Percentiles rank a stretch among this genome's conserved stretches.
Evolutionary conservation across 2,888 invertebrate genomes (phyloP).

Genomic region (Autographa pulchrina): DNA sequence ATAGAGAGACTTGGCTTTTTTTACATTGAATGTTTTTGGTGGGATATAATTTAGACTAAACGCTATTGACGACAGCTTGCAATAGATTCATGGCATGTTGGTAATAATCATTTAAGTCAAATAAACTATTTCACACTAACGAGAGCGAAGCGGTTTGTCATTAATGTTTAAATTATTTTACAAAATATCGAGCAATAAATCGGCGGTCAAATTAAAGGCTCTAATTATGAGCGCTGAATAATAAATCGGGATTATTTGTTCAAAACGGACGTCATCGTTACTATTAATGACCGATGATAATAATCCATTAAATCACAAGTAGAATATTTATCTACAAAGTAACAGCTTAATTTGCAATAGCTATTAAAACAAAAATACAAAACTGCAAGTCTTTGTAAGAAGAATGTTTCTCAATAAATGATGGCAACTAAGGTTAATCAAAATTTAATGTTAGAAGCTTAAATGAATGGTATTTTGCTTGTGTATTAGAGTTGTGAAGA

Average conservation of each 20-base stretch:
- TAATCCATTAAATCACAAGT: constrained; percentile 39
- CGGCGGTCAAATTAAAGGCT: constrained; percentile 8
- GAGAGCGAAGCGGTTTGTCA: neutral
- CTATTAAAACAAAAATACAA: constrained; percentile 18
- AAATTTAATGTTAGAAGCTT: constrained; percentile 52
- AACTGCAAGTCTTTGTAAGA: neutral
- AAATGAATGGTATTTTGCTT: constrained; percentile 62
- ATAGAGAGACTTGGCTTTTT: too few species aligned
- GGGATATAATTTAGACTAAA: neutral
- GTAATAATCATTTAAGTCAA: too few species aligned
- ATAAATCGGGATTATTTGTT: constrained; percentile 35
- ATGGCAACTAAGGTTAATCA: constrained; percentile 35
- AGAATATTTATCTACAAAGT: constrained; percentile 27
- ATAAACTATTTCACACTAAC: neutral
- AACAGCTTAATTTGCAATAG: constrained; percentile 41
- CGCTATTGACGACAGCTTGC: neutral
- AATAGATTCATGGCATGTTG: neutral
- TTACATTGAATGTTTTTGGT: too few species aligned
- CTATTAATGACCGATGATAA: constrained; percentile 12
- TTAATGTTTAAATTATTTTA: neutral
- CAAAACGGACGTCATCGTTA: constrained; percentile 33
- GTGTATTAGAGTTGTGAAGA: constrained; percentile 60
- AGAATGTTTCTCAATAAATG: constrained; percentile 44
- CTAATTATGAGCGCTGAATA: constrained; percentile 15
- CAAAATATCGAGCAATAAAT: constrained; percentile 20